Percentiles rank a stretch among this genome's conserved stretches.
These are phyloP conservation scores for Excalfactoria chinensis DNA, from an alignment of 2,113 vertebrate species.

Conservation along the genomic window DNA sequence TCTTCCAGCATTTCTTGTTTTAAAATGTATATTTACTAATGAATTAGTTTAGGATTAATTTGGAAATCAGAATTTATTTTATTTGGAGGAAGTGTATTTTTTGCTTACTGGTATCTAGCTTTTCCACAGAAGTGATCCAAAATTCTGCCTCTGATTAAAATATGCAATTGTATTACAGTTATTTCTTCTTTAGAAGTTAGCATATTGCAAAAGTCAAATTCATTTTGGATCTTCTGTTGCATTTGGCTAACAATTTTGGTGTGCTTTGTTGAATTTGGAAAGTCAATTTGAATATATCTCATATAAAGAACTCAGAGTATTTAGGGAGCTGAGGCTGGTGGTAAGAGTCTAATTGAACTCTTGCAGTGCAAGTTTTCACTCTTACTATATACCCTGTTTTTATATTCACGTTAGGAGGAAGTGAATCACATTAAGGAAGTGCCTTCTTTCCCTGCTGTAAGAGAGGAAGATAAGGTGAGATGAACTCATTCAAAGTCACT, in stretches of 20 bases:
- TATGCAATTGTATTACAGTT: slow-evolving; percentile 29
- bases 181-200: slow-evolving; percentile 31
- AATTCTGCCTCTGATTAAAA: slow-evolving; percentile 63
- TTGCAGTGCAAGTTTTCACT: slow-evolving; percentile 21
- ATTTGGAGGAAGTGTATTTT: slow-evolving; percentile 22
- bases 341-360: slow-evolving; percentile 14
- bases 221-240: slow-evolving; percentile 42
- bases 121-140: slow-evolving; percentile 56
- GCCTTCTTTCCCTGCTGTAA: neutral
- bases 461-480: slow-evolving; percentile 3
- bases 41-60: neutral
- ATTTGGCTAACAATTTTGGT: slow-evolving; percentile 31
- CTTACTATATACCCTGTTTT: slow-evolving; percentile 3
- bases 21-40: neutral
- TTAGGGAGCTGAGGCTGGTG: neutral
- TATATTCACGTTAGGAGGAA: slow-evolving; percentile 34
- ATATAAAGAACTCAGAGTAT: slow-evolving; percentile 28
- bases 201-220: slow-evolving; percentile 62
- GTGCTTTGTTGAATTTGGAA: slow-evolving; percentile 40
- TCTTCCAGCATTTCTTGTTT: neutral
- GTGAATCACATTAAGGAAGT: slow-evolving; percentile 9
- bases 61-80: slow-evolving; percentile 19
- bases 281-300: neutral
- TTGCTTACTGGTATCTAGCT: neutral
- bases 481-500: neutral